Percentiles rank a stretch among this genome's conserved stretches.
Conservation (phyloP, 1,140 invertebrate species). For the Cherax quadricarinatus region DNA sequence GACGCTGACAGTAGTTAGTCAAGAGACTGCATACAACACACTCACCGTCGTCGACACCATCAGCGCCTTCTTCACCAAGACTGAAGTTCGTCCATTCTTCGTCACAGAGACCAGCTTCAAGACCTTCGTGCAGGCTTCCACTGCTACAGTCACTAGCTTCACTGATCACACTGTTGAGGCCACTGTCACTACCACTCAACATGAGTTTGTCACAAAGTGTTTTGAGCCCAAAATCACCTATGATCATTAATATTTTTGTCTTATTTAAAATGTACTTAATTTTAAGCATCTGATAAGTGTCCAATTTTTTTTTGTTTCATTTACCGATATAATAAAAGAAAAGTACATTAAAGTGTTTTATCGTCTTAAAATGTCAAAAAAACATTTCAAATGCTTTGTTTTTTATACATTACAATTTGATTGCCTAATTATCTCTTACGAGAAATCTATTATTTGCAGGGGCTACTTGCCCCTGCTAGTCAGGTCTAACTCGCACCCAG, state of each 20-base stretch:
- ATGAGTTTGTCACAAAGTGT: conserved; percentile 25
- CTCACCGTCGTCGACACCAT: not conserved
- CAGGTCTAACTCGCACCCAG: no score
- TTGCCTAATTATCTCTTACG: no score
- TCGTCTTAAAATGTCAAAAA: no score
- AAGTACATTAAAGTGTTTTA: no score
- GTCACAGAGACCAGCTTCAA: conserved; percentile 21
- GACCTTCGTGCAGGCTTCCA: not conserved
- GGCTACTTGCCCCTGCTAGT: no score
- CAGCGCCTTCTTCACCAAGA: not conserved
- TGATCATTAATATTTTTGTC: conserved; percentile 3
- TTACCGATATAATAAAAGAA: no score
- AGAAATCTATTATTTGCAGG: no score
- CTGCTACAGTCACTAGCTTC: conserved; percentile 1
- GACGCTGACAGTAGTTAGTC: not conserved
- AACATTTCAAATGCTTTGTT: no score
- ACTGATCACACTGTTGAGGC: conserved; percentile 6
- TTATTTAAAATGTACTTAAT: no score
- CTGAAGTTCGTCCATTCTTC: not conserved
- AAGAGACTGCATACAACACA: not conserved
- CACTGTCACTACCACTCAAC: conserved; percentile 42
- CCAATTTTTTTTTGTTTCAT: no score
- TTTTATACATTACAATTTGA: no score
- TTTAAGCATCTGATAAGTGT: no score
- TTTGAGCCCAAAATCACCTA: conserved; percentile 36